Conservation (phyloP, 2,888 invertebrate genomes). For the Nezara viridula region DNA sequence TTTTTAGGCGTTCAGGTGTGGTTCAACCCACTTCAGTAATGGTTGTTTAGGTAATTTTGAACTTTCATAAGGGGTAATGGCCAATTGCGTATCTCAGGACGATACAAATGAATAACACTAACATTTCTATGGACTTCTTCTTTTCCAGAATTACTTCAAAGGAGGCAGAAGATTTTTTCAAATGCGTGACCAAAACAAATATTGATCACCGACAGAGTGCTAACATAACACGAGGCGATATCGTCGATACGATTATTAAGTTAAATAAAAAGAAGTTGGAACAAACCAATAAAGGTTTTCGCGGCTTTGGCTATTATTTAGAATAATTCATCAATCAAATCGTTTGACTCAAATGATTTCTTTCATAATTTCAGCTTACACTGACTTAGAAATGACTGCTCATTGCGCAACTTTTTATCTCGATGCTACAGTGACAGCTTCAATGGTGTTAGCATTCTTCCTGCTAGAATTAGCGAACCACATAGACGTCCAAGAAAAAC, state of each 20-base stretch:
- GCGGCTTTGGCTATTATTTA: not conserved
- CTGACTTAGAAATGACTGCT: slow-evolving; percentile 55
- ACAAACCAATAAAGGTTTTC: not conserved
- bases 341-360: not conserved
- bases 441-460: slow-evolving; percentile 47
- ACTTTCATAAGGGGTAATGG: no score
- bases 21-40: no score
- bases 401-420: slow-evolving; percentile 60
- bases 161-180: not conserved
- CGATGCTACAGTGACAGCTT: slow-evolving; percentile 57
- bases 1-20: no score
- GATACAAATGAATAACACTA: no score
- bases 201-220: not conserved
- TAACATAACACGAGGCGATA: not conserved
- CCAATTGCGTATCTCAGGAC: no score
- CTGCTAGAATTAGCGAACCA: slow-evolving; percentile 56
- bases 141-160: not conserved
- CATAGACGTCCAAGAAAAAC: slow-evolving; percentile 57
- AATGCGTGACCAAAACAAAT: not conserved
- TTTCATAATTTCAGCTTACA: slow-evolving; percentile 3
- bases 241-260: not conserved
- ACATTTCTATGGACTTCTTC: not conserved
- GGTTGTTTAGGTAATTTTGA: no score
- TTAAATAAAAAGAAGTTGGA: not conserved
- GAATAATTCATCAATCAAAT: not conserved